phyloP scores from a whole-genome alignment of 2,888 invertebrate genomes.

The Cactoblastis cactorum region DNA sequence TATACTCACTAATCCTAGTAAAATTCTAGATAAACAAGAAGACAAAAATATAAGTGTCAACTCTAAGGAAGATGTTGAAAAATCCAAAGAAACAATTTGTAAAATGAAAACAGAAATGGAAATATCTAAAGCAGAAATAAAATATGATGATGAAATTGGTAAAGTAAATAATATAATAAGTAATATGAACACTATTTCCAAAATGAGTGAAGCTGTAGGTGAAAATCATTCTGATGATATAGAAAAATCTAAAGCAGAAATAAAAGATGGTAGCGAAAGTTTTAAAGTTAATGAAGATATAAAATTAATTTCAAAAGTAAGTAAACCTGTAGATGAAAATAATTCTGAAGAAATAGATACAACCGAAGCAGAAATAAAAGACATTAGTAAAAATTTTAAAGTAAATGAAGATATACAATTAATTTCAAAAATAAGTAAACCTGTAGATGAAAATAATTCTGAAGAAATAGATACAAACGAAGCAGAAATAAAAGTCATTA shows the following conservation, averaged over 20 bases:
- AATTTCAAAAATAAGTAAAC: too few species aligned
- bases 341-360: too few species aligned
- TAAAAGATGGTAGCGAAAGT: neutral
- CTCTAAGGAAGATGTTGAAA: neutral
- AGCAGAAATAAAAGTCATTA: neutral
- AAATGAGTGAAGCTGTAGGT: too few species aligned
- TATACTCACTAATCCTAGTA: neutral
- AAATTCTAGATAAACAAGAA: neutral
- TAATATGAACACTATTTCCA: too few species aligned
- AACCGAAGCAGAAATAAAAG: neutral
- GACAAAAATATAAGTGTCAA: neutral
- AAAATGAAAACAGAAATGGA: neutral
- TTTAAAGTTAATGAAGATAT: neutral
- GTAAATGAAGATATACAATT: too few species aligned
- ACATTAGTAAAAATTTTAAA: neutral
- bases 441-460: too few species aligned
- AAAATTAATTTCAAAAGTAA: too few species aligned
- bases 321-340: too few species aligned
- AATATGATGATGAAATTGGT: neutral
- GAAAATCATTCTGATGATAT: too few species aligned
- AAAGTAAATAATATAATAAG: neutral
- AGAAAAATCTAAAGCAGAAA: neutral
- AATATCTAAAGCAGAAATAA: neutral
- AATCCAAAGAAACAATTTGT: neutral
- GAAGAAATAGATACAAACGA: neutral